Evolutionary conservation across 2,113 vertebrate genomes (phyloP), one percentile per base, ranked within the genome.

Genomic region (Motacilla tschutschensis): DNA sequence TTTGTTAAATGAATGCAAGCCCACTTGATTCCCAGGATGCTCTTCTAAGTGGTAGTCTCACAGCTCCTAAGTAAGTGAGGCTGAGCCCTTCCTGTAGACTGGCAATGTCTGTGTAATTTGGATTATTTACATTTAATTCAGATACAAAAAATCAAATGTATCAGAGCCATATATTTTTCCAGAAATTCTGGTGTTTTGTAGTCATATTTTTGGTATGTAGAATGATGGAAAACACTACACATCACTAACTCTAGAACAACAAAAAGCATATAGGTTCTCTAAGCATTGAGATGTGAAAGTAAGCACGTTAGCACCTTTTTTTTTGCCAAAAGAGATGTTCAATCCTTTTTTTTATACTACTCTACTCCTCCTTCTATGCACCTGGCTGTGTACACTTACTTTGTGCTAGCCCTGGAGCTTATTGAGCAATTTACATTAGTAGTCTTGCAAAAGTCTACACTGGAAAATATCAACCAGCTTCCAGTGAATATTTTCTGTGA

Each of bases 1-100:
- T 83, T 86, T 93, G 87, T 93, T 90, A 93, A 88, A 79, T 90
- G 83, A 94, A 95, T 90, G 90, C 83, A 95, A 92, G 65, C 54
- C 59, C 60, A 60, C 80, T 85, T 58, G 77, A 47, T 90, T 88
- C 73, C 67, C 82, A 64, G 22, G 87, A 91, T 89, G 88, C 79
- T 95, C 87, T 94, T 94, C 67, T 60, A 64, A 93, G 62, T 80
- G 54, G 77, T 69, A 86, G 33, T 81, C 81, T 94, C 86, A 84
- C 75, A 77, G 77, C 85, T 92, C 41, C 25, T 44, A 40, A 59
- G 89, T 71, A 74, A 89, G 79, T 63, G 26, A 74, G 69, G 58
- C 77, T 81, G n/a, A 78, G 88, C 63, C 70, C 65, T 84, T 87
- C 87, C 81, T 81, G 24, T 83, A 64, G 28, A 70, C 40, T 86